Base-by-base conservation (phyloP, 2,113 vertebrate species). In the Microtus ochrogaster region DNA sequence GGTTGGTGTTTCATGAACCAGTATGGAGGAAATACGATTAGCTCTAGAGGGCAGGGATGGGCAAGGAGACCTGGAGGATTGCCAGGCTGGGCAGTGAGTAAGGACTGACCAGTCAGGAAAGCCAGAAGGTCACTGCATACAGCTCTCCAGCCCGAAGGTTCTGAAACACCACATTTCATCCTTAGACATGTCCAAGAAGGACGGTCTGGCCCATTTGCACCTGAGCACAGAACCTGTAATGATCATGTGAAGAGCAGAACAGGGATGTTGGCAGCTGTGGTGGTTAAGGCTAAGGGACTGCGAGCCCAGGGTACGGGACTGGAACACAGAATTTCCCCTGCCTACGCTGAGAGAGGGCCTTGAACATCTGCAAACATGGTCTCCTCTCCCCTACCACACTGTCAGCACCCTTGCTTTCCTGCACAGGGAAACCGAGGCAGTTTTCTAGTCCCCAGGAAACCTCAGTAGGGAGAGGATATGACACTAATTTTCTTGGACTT, bases 391-490 rank as follows among this genome's bases (percentile, higher is more conserved):
- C 58, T 28, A 33, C 85, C 65, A 86, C 70, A 74, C n/a, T 61
- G 55, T 88, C 24, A 47, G 79, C 19, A 73, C 21, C 47, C 39
- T 22, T 24, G 4, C 72, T 90, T 81, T 47, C 30, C 47, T 82
- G 17, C 49, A 78, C 58, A 81, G 90, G 78, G 82, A 96, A 91
- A 93, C 94, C 55, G 72, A 96, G 78, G 92, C 22, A 9, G 10
- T 84, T n/a, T 76, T 72, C 65, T 13, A 74, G 13, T 72, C 3
- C 52, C 76, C 89, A 91, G 73, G 72, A 58, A 85, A 39, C 21
- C 70, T 84, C 63, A n/a, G 76, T 36, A 73, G 24, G 2, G 74
- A 19, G 24, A 81, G n/a, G 63, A 58, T 10, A 4, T 28, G 10
- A 33, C 70, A 78, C 21, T 41, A 49, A 94, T 58, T 12, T 83